Evolutionary conservation across 2,113 vertebrate genomes (phyloP).

Genomic region (Pontoporia blainvillei): DNA sequence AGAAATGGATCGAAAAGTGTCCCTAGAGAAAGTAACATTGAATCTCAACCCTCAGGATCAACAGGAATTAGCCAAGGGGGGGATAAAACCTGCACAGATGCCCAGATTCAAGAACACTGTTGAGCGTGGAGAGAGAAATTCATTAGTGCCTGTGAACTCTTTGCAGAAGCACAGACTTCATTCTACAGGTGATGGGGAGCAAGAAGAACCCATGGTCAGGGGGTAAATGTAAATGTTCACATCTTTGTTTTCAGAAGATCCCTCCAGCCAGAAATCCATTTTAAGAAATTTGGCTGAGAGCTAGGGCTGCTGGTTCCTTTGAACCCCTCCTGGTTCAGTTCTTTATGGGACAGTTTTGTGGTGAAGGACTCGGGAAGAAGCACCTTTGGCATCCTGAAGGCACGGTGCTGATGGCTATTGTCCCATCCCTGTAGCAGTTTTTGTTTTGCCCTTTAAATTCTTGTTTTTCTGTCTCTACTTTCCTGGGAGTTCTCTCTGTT

Average conservation of each 20-base stretch:
- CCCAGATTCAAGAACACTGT: background rate
- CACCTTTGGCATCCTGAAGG: background rate
- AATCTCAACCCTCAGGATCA: background rate
- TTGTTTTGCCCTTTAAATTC: background rate
- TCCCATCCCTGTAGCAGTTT: background rate
- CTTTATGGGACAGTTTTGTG: rapidly evolving
- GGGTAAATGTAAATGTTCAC: background rate
- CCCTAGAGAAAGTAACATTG: background rate
- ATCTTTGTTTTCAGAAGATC: background rate
- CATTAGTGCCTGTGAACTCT: background rate
- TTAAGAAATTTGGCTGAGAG: background rate
- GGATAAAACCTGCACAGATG: background rate
- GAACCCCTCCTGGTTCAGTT: rapidly evolving
- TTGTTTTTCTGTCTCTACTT: background rate
- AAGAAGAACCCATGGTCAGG: background rate
- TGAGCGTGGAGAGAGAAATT: background rate
- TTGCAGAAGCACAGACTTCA: background rate
- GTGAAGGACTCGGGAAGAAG: background rate
- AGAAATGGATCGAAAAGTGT: background rate
- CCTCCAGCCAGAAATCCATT: background rate
- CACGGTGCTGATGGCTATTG: rapidly evolving
- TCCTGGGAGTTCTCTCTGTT: background rate
- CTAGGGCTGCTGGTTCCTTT: background rate
- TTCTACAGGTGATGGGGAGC: background rate
- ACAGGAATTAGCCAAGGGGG: background rate